These are phyloP conservation scores for Drosophila parthenogenetica DNA, from an alignment of 2,888 invertebrate genomes.

Conservation along the genomic window DNA sequence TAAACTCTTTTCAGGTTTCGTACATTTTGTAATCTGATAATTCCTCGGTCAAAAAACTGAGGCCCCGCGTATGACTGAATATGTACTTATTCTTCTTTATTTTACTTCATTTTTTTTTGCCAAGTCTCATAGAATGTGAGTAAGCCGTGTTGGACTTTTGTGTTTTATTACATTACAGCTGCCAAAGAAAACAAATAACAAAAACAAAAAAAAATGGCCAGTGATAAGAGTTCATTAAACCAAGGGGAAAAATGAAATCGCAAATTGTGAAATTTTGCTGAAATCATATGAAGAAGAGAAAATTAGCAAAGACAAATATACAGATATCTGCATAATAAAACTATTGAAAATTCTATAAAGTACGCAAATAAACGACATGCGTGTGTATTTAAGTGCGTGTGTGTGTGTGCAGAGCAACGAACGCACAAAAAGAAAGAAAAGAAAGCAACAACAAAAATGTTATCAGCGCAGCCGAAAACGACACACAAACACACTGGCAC, in stretches of 20 bases:
- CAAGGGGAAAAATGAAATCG: slow-evolving; percentile 29
- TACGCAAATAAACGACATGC: slow-evolving; percentile 41
- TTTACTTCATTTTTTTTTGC: neutral
- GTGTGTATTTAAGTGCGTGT: slow-evolving; percentile 18
- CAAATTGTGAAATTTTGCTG: slow-evolving; percentile 25
- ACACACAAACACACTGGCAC: slow-evolving; percentile 48
- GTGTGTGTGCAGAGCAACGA: slow-evolving; percentile 54
- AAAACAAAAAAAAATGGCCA: slow-evolving; percentile 15
- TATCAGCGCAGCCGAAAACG: slow-evolving; percentile 65
- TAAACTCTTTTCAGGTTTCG: slow-evolving; percentile 24
- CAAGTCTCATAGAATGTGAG: slow-evolving; percentile 42
- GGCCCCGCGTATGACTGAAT: neutral
- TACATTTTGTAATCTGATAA: slow-evolving; percentile 28
- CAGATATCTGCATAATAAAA: slow-evolving; percentile 44
- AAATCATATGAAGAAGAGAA: slow-evolving; percentile 9
- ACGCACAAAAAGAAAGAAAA: slow-evolving; percentile 58
- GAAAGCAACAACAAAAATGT: slow-evolving; percentile 71
- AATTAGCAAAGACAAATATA: slow-evolving; percentile 33
- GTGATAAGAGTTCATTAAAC: slow-evolving; percentile 76
- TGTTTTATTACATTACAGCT: slow-evolving; percentile 62
- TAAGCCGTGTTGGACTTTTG: slow-evolving; percentile 42
- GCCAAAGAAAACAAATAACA: slow-evolving; percentile 33
- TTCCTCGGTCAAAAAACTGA: slow-evolving; percentile 29
- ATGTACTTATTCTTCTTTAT: neutral
- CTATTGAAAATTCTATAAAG: slow-evolving; percentile 44